Base-by-base conservation (phyloP, 1,140 invertebrate genomes). In the Pachypeltis micranthus region DNA sequence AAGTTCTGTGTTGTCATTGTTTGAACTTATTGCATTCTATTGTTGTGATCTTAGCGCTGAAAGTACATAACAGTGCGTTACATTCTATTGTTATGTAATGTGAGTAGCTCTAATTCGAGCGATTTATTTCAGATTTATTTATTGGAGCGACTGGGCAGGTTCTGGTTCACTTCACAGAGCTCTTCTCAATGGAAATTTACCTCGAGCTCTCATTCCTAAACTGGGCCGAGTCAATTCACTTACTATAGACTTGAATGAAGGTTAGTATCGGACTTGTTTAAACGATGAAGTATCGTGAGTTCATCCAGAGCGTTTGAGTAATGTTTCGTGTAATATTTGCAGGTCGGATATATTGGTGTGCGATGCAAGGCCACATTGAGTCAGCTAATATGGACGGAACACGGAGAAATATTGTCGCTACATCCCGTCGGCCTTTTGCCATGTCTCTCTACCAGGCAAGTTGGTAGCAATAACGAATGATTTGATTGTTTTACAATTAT, bases 141-240 rank as follows among this genome's bases (percentile, higher is more conserved):
- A 93, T 73, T 96, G 91, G 89, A 88, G 89, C 1, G 90, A 93
- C 69, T 87, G 86, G 74, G 85, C 83, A 34, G 77, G 75, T 2
- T 62, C 67, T 4, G 87, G 87, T 54, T 80, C 76, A 14, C 89
- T 93, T 62, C 85, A 88, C 67, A 80, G 83, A 63, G 83, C 89
- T 0, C 78, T 79, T 1, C 82, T 93, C 78, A 87, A 92, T 73
- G 90, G 90, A 0, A 78, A 79, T 0, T 74, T 79, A 23, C 71
- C 82, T 19, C 77, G 78, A 51, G 76, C 81, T 16, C 76, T 91
- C 55, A 78, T 91, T 2, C 81, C 83, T 2, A 84, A 85, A 65
- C 81, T 90, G 2, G 89, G 87, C 25, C 83, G 82, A 55, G 85
- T 84, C 0, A 86, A 85, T 51, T 85, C 87, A 0, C 74, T 88